phyloP scores from a whole-genome alignment of 1,140 invertebrate genomes.

The Megalonaias nervosa region DNA sequence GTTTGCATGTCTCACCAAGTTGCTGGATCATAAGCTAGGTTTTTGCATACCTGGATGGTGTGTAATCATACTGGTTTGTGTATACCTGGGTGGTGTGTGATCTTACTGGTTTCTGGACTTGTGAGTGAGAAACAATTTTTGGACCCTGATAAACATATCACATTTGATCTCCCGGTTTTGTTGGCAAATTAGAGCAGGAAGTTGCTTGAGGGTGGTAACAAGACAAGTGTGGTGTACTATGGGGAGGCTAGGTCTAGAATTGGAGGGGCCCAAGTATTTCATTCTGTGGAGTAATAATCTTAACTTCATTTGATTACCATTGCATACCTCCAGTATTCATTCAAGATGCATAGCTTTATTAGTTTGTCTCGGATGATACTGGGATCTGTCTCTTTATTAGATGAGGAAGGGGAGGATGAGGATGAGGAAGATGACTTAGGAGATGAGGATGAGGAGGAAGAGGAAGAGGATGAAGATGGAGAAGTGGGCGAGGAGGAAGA shows the following conservation, averaged over 20 bases:
- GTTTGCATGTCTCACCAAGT: too few relatives aligned
- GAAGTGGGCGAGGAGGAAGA: constrained; percentile 9
- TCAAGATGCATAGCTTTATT: background rate
- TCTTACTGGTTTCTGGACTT: too few relatives aligned
- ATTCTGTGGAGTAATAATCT: background rate
- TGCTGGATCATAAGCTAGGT: too few relatives aligned
- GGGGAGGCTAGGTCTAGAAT: background rate
- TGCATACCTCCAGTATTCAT: background rate
- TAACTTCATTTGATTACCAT: background rate
- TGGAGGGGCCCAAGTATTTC: background rate
- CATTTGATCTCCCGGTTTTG: too few relatives aligned
- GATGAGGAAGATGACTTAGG: constrained; percentile 57
- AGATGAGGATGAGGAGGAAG: constrained; percentile 50
- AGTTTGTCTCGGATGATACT: background rate
- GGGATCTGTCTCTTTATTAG: constrained; percentile 22
- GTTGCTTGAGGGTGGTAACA: background rate
- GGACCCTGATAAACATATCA: too few relatives aligned
- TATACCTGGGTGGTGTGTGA: too few relatives aligned
- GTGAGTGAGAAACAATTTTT: too few relatives aligned
- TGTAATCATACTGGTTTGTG: too few relatives aligned
- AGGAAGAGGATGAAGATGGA: constrained; percentile 40
- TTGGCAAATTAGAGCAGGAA: too few relatives aligned
- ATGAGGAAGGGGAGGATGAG: constrained; percentile 67
- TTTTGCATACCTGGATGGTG: too few relatives aligned
- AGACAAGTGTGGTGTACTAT: background rate